Evolutionary conservation across 1,140 invertebrate species (phyloP).

Genomic region (Drosophila arizonae): DNA sequence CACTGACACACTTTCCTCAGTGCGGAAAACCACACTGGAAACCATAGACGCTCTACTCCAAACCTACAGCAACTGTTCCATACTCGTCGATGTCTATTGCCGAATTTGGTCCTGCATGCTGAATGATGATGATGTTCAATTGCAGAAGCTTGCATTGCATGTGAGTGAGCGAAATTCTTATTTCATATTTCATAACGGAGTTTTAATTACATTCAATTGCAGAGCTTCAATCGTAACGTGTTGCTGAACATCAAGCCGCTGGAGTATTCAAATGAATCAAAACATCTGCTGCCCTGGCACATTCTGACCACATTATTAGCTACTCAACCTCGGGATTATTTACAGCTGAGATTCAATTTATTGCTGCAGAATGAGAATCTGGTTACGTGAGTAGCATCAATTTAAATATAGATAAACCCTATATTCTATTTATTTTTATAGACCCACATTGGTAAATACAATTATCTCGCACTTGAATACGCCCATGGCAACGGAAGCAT

Average conservation of each 20-base stretch:
- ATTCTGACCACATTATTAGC: conserved; percentile 68
- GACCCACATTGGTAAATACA: conserved; percentile 54
- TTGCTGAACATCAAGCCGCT: conserved; percentile 65
- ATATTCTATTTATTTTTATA: conserved; percentile 19
- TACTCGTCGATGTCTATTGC: conserved; percentile 72
- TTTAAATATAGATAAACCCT: neutral
- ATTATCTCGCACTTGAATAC: conserved; percentile 75
- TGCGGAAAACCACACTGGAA: conserved; percentile 64
- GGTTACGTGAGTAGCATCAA: conserved; percentile 42
- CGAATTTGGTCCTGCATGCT: conserved; percentile 68
- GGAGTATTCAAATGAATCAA: conserved; percentile 68
- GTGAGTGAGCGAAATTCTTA: conserved; percentile 31
- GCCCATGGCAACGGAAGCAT: conserved; percentile 77
- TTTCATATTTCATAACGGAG: neutral
- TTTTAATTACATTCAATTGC: neutral
- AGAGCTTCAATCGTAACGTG: conserved; percentile 70
- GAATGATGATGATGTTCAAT: conserved; percentile 62
- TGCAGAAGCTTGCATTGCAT: conserved; percentile 65
- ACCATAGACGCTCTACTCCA: conserved; percentile 64
- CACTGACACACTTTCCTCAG: conserved; percentile 61
- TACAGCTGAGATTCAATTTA: conserved; percentile 55
- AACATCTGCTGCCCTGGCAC: conserved; percentile 77
- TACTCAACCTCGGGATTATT: conserved; percentile 64
- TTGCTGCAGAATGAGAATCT: conserved; percentile 51
- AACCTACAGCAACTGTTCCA: conserved; percentile 64